These are phyloP conservation scores for Calameuta filiformis DNA, from an alignment of 2,888 invertebrate genomes.

Conservation along the genomic window DNA sequence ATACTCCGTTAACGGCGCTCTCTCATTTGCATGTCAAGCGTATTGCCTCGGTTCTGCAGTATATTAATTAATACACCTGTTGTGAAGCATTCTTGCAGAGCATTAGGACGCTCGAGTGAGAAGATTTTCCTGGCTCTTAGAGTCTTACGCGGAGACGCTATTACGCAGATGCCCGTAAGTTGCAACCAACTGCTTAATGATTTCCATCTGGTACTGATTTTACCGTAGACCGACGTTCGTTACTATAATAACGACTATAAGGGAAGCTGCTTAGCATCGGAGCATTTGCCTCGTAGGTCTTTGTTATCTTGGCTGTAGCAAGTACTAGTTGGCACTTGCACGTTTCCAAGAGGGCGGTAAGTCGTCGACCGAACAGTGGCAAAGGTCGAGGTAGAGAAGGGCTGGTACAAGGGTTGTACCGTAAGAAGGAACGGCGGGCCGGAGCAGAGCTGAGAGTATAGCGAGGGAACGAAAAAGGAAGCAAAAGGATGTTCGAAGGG, in stretches of 20 bases:
- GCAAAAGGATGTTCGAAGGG: conserved; percentile 3
- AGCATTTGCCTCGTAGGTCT: conserved; percentile 41
- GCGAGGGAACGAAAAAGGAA: background rate
- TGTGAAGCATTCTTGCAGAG: background rate
- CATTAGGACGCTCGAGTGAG: background rate
- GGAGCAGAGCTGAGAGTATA: background rate
- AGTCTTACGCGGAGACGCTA: background rate
- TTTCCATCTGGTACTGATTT: background rate
- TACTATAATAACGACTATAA: conserved; percentile 53
- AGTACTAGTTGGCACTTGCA: conserved; percentile 18
- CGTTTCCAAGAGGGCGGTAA: conserved; percentile 5
- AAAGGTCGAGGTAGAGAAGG: background rate
- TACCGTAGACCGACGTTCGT: conserved; percentile 26
- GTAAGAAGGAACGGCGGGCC: background rate
- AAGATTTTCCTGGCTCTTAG: background rate
- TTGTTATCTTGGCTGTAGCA: conserved; percentile 54
- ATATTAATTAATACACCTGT: background rate
- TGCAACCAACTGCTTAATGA: background rate
- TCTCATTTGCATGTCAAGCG: background rate
- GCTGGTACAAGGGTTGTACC: background rate
- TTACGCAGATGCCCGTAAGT: background rate
- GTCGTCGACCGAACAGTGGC: background rate
- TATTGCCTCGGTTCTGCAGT: background rate
- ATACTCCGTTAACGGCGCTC: background rate
- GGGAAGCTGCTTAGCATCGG: conserved; percentile 11